Evolutionary conservation across 2,113 vertebrate genomes (phyloP), one percentile per base, ranked within the genome.

Genomic region (Cinclus mexicanus): DNA sequence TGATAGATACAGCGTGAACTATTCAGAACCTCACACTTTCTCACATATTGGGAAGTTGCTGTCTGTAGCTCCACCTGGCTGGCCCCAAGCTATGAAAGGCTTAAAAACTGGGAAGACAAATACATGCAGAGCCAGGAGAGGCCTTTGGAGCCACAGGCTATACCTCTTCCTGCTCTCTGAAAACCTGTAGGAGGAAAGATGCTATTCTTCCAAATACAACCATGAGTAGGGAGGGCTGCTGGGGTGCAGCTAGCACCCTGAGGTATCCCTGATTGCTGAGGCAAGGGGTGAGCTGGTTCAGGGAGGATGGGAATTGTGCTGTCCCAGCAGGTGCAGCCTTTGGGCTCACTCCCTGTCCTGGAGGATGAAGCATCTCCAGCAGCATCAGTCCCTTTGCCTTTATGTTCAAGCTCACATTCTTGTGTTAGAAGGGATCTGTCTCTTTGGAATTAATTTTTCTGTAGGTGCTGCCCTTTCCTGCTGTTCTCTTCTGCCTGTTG

Each of bases 231-330:
- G 57, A 44, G 41, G 41, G 31, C 23, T 61, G 50, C 60, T 65
- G 4, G 1, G 12, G 22, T 82, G 52, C 37, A 60, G 47, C 12
- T 2, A 9, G 41, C 29, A 26, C 28, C 44, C 64, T 69, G 59
- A 11, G 4, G 17, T 10, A 3, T 55, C 50, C 37, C 33, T 85
- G 52, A 4, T 7, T 33, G 53, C 67, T 0, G 0, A 33, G 8
- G 2, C 8, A 29, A 70, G 22, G 53, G 14, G 3, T 46, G 37
- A 41, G 33, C 41, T 87, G 47, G 28, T 64, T 81, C 5, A 2
- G 44, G 31, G 26, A 19, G 16, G 24, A 19, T 37, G 17, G 41
- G 52, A 65, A 33, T 23, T 44, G 3, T n/a, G 24, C 46, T 47
- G 2, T 53, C 3, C n/a, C 63, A 25, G 28, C 47, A 67, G 42